Base-by-base conservation (phyloP, 2,888 invertebrate species). In the Andrena dorsata region DNA sequence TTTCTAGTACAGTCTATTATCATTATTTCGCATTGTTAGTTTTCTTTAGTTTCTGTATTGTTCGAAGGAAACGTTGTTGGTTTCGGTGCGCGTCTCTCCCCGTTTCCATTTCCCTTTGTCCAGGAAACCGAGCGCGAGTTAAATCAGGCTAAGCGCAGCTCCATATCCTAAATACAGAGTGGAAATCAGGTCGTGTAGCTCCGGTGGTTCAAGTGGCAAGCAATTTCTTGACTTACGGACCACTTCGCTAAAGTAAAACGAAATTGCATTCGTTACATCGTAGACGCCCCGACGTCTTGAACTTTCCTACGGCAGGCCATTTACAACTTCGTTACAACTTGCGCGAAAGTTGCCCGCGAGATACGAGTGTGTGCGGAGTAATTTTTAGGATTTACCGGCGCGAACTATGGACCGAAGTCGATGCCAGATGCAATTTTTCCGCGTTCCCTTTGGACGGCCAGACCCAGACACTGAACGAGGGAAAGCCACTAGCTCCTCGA, bases 321-420 rank as follows among this genome's bases (percentile, higher is more conserved):
- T 87, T 87, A 83, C 87, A 87, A 87, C 87, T 87, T 87, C 71
- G 80, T 87, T 87, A 80, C 85, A 85, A 87, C 77, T 87, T 83
- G n/a, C 69, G 8, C 8, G 76, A 53, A 75, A 86, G 78, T 86
- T 85, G 41, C 28, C 74, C 71, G 53, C 68, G 65, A 80, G 66
- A 77, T 86, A 79, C 77, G 79, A 65, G 68, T 49, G 69, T 26
- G 30, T 32, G 69, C 56, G 32, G 61, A 78, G 85, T 82, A 76
- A 84, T 82, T 84, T 86, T 86, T 84, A 32, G 76, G 78, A 86
- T 86, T 84, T 86, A 82, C 74, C 71, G 51, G 41, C 74, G 73
- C 73, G 26, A 70, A 66, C 73, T 65, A 73, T 77, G 65, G 56
- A 76, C 60, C 82, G 32, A 47, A 76, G 26, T 64, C 82, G 68